Conservation (phyloP, 1,140 invertebrate genomes). For the Procambarus virginalis region DNA sequence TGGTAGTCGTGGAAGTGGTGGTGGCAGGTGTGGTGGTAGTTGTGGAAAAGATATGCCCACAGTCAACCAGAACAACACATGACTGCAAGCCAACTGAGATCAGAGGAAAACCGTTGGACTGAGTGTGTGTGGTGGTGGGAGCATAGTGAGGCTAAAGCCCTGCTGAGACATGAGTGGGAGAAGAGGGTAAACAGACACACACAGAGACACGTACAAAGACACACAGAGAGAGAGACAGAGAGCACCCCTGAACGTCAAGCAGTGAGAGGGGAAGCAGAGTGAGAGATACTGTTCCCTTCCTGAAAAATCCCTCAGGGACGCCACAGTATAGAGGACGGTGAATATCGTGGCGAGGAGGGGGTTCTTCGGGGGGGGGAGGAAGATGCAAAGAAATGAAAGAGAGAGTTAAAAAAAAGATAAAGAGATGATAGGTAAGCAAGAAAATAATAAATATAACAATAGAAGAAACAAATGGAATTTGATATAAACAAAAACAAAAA, state of each 20-base stretch:
- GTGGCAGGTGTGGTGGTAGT: too few relatives aligned
- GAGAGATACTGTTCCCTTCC: background rate
- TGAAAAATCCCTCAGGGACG: background rate
- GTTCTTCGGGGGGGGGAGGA: background rate
- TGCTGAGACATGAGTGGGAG: too few relatives aligned
- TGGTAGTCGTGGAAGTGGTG: too few relatives aligned
- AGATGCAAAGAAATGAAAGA: background rate
- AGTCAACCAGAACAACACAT: too few relatives aligned
- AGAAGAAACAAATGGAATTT: background rate
- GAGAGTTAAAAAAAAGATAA: background rate
- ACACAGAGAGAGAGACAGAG: background rate
- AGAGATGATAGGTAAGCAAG: background rate
- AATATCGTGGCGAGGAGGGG: background rate
- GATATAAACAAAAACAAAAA: background rate
- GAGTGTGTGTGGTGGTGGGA: too few relatives aligned
- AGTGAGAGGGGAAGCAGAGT: background rate
- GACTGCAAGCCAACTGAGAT: too few relatives aligned
- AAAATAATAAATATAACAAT: too few relatives aligned
- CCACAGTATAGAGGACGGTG: background rate
- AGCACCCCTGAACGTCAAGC: too few relatives aligned
- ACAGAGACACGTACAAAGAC: background rate
- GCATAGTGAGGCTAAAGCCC: too few relatives aligned
- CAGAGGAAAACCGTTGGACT: too few relatives aligned
- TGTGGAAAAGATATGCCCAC: too few relatives aligned
- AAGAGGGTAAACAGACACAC: background rate